phyloP scores from a whole-genome alignment of 2,797 vertebrate species.

The Molossus molossus region DNA sequence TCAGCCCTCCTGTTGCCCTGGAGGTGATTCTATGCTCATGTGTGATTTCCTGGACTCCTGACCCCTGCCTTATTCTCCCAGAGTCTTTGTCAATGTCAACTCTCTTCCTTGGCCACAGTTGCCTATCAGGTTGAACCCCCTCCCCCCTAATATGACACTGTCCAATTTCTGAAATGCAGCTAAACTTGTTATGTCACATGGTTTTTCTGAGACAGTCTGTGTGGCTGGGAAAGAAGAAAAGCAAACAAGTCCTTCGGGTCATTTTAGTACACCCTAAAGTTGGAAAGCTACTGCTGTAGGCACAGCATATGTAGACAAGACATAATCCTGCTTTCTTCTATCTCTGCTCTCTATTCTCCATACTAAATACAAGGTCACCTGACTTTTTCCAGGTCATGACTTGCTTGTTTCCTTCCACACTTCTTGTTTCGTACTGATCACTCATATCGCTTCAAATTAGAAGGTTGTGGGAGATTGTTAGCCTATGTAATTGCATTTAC shows the following conservation, averaged over 20 bases:
- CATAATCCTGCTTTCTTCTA: neutral
- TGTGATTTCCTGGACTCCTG: neutral
- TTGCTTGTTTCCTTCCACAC: slow-evolving; percentile 1
- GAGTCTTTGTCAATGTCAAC: neutral
- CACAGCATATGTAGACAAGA: neutral
- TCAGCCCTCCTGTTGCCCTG: neutral
- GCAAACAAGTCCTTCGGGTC: neutral
- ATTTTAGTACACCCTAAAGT: neutral
- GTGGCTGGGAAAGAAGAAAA: neutral
- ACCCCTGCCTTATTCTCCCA: neutral
- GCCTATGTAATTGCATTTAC: neutral
- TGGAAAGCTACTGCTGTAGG: neutral
- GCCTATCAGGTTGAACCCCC: neutral
- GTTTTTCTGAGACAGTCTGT: neutral
- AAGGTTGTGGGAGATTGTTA: neutral
- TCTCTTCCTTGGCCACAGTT: neutral
- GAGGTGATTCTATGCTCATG: neutral
- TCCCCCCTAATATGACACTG: neutral
- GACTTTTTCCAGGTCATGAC: neutral
- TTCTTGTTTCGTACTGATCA: neutral
- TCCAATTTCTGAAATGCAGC: neutral
- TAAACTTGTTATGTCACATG: neutral
- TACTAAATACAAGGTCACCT: neutral
- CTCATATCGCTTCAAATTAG: neutral
- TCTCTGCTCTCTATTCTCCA: neutral